Evolutionary conservation across 2,888 invertebrate genomes (phyloP).

Genomic region (Mechanitis messenoides): DNA sequence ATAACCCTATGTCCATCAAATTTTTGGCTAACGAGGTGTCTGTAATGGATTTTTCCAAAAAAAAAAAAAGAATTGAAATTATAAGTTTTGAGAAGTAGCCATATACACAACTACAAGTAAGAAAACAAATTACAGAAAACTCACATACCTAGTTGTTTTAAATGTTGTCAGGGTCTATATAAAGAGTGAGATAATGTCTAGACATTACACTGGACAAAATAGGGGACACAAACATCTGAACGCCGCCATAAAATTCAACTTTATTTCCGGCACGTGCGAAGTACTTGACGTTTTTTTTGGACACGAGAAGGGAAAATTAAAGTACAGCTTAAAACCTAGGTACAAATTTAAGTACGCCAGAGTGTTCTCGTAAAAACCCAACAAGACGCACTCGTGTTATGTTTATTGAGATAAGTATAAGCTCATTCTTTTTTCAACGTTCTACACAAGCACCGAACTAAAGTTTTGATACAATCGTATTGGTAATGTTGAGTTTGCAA

Average conservation of each 20-base stretch:
- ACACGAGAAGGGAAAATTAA: constrained; percentile 66
- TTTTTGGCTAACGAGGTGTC: too few species aligned
- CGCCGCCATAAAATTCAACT: constrained; percentile 49
- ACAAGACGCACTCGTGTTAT: constrained; percentile 45
- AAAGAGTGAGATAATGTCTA: constrained; percentile 20
- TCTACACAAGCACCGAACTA: too few species aligned
- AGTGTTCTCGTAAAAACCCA: constrained; percentile 62
- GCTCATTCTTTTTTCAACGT: constrained; percentile 37
- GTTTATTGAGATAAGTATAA: too few species aligned
- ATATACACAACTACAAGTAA: too few species aligned
- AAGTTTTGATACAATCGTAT: too few species aligned
- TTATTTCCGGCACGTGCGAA: constrained; percentile 59
- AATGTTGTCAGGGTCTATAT: constrained; percentile 16
- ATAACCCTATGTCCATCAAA: too few species aligned
- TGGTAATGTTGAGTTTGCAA: too few species aligned
- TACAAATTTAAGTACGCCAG: constrained; percentile 57
- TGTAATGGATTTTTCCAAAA: too few species aligned
- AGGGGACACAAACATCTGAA: constrained; percentile 27
- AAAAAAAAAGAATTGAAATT: too few species aligned
- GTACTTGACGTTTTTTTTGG: constrained; percentile 52
- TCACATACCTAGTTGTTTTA: neutral
- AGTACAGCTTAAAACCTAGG: constrained; percentile 67
- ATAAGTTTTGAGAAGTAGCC: too few species aligned
- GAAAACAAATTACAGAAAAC: too few species aligned
- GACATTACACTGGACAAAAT: constrained; percentile 24